Evolutionary conservation across 2,113 vertebrate genomes (phyloP).

Genomic region (Chionis minor): DNA sequence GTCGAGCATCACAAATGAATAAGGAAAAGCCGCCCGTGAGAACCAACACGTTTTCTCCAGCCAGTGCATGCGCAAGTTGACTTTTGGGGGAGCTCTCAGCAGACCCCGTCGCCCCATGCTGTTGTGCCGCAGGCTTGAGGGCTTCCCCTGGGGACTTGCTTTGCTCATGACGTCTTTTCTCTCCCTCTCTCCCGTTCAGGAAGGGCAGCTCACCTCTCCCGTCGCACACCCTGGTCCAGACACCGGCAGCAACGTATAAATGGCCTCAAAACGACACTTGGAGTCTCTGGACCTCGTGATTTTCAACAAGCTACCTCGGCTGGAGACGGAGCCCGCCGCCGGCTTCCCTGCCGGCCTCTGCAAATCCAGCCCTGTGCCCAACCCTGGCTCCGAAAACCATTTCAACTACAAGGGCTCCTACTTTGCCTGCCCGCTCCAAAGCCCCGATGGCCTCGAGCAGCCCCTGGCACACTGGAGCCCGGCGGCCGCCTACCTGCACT

Average conservation of each 20-base stretch:
- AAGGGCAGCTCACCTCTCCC: background rate
- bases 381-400: slow-evolving; percentile 50
- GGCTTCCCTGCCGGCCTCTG: slow-evolving; percentile 40
- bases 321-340: slow-evolving; percentile 36
- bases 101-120: background rate
- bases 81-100: background rate
- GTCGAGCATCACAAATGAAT: background rate
- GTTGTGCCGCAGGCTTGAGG: rapidly evolving
- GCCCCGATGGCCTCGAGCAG: slow-evolving; percentile 59
- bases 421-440: slow-evolving; percentile 75
- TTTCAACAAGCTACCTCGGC: slow-evolving; percentile 78
- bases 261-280: slow-evolving; percentile 78
- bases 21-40: background rate
- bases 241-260: background rate
- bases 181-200: background rate
- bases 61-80: too few species aligned
- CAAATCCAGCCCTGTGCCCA: slow-evolving; percentile 56
- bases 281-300: slow-evolving; percentile 68
- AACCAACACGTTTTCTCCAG: background rate
- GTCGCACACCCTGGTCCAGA: rapidly evolving
- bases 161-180: background rate
- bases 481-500: slow-evolving; percentile 34
- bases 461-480: slow-evolving; percentile 68
- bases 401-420: slow-evolving; percentile 80
- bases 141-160: background rate